Conservation (phyloP, 2,797 vertebrate genomes). For the Hippopotamyrus pictus region DNA sequence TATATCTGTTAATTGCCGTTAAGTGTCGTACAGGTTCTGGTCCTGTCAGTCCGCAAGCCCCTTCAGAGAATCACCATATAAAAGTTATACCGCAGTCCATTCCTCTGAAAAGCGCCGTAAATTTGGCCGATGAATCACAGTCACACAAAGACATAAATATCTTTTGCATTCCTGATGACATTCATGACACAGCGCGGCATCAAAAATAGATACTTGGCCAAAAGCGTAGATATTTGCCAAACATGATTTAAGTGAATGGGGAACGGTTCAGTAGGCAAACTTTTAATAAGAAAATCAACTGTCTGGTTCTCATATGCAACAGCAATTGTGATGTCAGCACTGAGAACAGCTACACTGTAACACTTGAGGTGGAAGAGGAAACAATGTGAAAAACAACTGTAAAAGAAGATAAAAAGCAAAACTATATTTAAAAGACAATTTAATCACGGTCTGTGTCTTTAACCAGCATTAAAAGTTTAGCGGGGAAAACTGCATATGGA, state of each 20-base stretch:
- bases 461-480: background rate
- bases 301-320: background rate
- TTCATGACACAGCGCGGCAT: background rate
- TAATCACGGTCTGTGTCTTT: background rate
- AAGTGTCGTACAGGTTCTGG: background rate
- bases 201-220: background rate
- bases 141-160: background rate
- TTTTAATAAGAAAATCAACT: background rate
- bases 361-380: background rate
- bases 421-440: background rate
- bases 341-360: background rate
- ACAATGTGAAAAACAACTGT: background rate
- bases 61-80: background rate
- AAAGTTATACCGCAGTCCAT: background rate
- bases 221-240: background rate
- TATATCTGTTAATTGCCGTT: background rate
- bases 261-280: background rate
- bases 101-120: background rate
- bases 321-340: background rate
- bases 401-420: background rate
- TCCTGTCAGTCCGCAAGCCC: background rate
- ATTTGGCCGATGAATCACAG: background rate
- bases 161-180: background rate
- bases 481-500: background rate
- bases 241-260: background rate